Conservation (phyloP, 2,113 vertebrate species). For the Python bivittatus region DNA sequence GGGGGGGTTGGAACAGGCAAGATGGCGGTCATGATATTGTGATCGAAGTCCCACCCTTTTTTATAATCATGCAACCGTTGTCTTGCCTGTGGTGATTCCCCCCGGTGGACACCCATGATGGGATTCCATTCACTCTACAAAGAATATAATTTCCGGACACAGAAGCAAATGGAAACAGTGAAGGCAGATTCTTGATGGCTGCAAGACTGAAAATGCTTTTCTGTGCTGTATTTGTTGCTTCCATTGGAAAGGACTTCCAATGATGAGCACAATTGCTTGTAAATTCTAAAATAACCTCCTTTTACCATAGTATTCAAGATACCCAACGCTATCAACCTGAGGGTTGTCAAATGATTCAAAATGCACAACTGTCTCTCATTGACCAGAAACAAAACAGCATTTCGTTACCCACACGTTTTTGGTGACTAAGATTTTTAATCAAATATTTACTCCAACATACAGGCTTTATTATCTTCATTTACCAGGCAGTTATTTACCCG, state of each 20-base stretch:
- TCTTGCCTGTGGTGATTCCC: not conserved
- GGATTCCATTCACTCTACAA: not conserved
- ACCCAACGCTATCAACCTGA: slow-evolving; percentile 33
- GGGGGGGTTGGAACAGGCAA: too few relatives aligned
- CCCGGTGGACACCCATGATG: not conserved
- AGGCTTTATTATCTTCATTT: slow-evolving; percentile 32
- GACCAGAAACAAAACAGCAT: slow-evolving; percentile 36
- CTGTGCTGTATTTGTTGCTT: slow-evolving; percentile 32
- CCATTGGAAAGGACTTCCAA: slow-evolving; percentile 35
- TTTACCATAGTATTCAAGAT: slow-evolving; percentile 42
- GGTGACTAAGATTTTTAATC: slow-evolving; percentile 20
- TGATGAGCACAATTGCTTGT: slow-evolving; percentile 32
- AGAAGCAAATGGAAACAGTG: slow-evolving; percentile 30
- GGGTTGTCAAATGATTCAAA: slow-evolving; percentile 14
- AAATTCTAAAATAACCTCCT: slow-evolving; percentile 13
- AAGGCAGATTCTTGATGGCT: slow-evolving; percentile 13
- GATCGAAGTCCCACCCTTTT: not conserved
- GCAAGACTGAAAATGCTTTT: slow-evolving; percentile 15
- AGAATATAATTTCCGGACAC: slow-evolving; percentile 15
- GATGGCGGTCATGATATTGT: too few relatives aligned
- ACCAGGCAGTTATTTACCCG: not conserved
- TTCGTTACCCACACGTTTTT: slow-evolving; percentile 29
- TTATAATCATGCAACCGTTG: not conserved
- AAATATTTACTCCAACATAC: slow-evolving; percentile 40
- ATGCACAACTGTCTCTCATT: not conserved